Base-by-base conservation (phyloP, 2,888 invertebrate genomes). In the Pherbina coryleti region DNA sequence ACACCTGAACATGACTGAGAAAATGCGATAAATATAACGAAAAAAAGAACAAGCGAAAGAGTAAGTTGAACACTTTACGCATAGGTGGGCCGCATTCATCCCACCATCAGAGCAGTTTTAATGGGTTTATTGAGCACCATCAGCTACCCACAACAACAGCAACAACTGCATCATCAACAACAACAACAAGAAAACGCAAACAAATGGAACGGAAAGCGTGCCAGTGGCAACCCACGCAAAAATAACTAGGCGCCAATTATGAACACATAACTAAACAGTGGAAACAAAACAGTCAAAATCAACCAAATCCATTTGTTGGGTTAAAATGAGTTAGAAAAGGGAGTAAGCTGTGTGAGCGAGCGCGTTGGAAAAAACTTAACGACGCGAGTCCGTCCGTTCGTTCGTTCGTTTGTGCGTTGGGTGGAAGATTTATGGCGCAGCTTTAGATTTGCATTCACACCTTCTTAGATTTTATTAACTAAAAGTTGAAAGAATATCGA, bases 241-340 rank as follows among this genome's bases (percentile, higher is more conserved):
- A 77, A 78, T 31, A 31, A 60, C 66, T 81, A 79, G 81, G 81
- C 82, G 81, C 81, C 82, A 81, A 81, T 82, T 81, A 79, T 81
- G 78, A 44, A 44, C 44, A 44, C 11, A 44, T 44, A 44, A 44
- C 44, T 44, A 44, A 79, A 81, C 75, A 71, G 73, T 81, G 80
- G 79, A 78, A 75, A 76, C 74, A 22, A 62, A 69, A 60, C 37
- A 17, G 31, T 14, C 31, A 53, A 49, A 74, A 37, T 5, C 37
- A 73, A 28, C 57, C 60, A 28, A 31, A 67, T 37, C 31, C 62
- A 55, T 60, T n/a, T n/a, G n/a, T n/a, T n/a, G 44, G 69, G 55
- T 60, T 57, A 76, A 75, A 57, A 73, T 77, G 69, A 77, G 44
- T 44, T 51, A 75, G 76, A 80, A 25, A 71, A 66, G 75, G 66